These are phyloP conservation scores for Gymnarchus niloticus DNA, from an alignment of 2,113 vertebrate genomes.

Conservation along the genomic window DNA sequence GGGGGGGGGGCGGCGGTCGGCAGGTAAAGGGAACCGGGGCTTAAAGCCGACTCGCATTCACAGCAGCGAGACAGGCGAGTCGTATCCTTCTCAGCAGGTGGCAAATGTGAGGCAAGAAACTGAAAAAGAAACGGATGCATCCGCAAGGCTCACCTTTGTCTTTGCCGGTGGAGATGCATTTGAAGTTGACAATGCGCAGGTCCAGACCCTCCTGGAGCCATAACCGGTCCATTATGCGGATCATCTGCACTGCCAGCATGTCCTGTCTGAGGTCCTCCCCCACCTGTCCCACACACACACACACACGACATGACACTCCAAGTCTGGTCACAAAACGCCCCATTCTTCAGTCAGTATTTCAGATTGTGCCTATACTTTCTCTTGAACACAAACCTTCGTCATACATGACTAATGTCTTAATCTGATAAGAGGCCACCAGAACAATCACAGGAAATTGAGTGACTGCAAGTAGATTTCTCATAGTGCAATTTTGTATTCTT, in stretches of 20 bases:
- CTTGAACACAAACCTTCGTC: background rate
- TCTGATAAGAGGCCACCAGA: no score
- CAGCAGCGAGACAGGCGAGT: background rate
- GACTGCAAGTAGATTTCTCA: background rate
- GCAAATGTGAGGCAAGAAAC: background rate
- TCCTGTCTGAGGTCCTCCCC: constrained; percentile 96
- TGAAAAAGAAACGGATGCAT: background rate
- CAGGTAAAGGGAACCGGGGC: background rate
- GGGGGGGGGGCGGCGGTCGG: no score
- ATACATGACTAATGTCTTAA: background rate
- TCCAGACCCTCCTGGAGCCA: constrained; percentile 97
- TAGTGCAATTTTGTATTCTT: background rate
- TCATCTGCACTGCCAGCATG: constrained; percentile 98
- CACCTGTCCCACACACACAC: constrained; percentile 62
- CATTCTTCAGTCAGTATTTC: background rate
- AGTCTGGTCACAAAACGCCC: background rate
- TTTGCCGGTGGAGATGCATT: constrained; percentile 93
- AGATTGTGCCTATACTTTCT: background rate
- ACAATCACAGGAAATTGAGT: background rate
- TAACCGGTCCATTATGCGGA: constrained; percentile 97
- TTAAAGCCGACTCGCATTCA: no score
- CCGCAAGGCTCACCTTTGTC: constrained; percentile 74
- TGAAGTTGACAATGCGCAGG: constrained; percentile 94
- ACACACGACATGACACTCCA: background rate
- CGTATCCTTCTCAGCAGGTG: background rate